phyloP scores from a whole-genome alignment of 2,888 invertebrate species.

The Malthinus flaveolus region DNA sequence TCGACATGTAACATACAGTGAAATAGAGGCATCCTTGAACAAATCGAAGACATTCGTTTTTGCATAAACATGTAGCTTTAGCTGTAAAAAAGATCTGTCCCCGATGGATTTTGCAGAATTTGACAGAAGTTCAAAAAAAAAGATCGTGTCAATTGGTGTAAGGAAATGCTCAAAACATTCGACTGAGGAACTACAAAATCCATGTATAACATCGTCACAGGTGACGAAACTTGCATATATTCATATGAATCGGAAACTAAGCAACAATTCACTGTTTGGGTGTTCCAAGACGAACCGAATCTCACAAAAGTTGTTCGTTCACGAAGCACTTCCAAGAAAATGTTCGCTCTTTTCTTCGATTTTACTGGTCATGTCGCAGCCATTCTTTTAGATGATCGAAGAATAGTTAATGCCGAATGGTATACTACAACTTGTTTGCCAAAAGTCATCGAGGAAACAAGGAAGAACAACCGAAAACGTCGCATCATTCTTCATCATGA shows the following conservation, averaged over 20 bases:
- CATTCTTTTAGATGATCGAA: not conserved
- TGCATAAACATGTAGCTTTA: too few species aligned
- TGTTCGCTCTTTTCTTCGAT: not conserved
- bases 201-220: not conserved
- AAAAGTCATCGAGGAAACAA: not conserved
- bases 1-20: too few species aligned
- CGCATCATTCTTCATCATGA: not conserved
- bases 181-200: not conserved
- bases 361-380: not conserved
- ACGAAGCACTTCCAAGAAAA: not conserved
- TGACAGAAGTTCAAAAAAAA: too few species aligned
- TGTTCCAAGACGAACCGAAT: not conserved
- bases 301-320: not conserved
- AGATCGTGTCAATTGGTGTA: not conserved
- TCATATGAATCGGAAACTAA: too few species aligned
- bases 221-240: not conserved
- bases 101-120: too few species aligned
- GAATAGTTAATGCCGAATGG: not conserved
- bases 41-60: too few species aligned
- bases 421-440: not conserved
- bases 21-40: too few species aligned
- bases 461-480: not conserved
- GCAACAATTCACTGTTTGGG: not conserved
- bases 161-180: not conserved
- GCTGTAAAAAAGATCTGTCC: too few species aligned